Percentiles rank a stretch among this genome's conserved stretches.
phyloP scores from a whole-genome alignment of 2,113 vertebrate species.

The Pungitius pungitius region DNA sequence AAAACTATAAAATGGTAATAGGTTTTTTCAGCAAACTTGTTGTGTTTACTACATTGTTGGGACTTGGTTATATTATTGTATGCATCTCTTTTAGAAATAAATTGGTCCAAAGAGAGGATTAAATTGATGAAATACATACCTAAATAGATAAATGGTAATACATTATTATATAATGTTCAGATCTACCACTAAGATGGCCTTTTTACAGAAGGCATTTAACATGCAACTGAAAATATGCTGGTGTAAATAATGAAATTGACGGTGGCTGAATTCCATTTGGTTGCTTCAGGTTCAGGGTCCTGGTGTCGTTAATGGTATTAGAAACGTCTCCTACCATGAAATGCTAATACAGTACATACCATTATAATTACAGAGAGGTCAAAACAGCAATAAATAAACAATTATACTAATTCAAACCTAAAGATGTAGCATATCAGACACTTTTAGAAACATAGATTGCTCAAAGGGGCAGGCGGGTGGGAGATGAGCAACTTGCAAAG shows the following conservation, averaged over 20 bases:
- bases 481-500: background rate
- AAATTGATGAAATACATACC: background rate
- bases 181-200: slow-evolving; percentile 26
- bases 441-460: background rate
- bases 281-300: background rate
- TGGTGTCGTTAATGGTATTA: background rate
- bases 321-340: background rate
- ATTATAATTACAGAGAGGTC: background rate
- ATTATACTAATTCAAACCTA: background rate
- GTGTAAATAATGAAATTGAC: background rate
- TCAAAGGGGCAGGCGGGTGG: background rate
- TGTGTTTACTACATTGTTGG: slow-evolving; percentile 39
- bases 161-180: background rate
- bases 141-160: background rate
- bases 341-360: background rate
- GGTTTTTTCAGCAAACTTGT: slow-evolving; percentile 65
- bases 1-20: slow-evolving; percentile 86
- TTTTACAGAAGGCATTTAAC: background rate
- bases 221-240: background rate
- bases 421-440: background rate
- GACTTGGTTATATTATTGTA: background rate
- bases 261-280: background rate
- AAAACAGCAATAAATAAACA: background rate
- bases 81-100: background rate
- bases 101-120: background rate